phyloP scores from a whole-genome alignment of 2,888 invertebrate genomes.

The Crepidodera aurea region DNA sequence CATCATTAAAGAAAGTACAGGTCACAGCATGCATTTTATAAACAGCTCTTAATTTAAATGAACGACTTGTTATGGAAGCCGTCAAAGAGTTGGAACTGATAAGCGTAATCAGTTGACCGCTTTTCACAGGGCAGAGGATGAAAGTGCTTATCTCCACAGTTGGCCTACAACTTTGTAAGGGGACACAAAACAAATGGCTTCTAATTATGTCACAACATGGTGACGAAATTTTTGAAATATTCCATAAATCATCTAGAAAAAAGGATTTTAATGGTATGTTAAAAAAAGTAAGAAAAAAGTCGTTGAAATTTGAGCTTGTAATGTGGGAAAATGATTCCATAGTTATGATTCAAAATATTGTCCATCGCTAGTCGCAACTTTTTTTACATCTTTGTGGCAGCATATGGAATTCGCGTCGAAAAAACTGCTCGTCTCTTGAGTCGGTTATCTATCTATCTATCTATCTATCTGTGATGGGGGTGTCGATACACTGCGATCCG shows the following conservation, averaged over 20 bases:
- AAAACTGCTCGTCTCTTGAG: too few species aligned
- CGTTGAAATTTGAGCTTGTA: too few species aligned
- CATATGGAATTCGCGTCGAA: too few species aligned
- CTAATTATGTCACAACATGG: slow-evolving; percentile 31
- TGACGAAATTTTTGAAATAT: background rate
- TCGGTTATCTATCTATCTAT: too few species aligned
- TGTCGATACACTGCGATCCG: too few species aligned
- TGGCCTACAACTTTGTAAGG: slow-evolving; percentile 38
- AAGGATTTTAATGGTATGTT: too few species aligned
- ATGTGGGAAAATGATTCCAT: too few species aligned
- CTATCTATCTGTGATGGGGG: too few species aligned
- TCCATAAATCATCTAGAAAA: background rate
- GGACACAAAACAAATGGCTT: slow-evolving; percentile 34
- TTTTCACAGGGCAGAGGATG: slow-evolving; percentile 40
- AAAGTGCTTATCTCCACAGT: slow-evolving; percentile 36
- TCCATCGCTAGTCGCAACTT: too few species aligned
- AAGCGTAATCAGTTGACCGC: slow-evolving; percentile 45
- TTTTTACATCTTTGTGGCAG: too few species aligned
- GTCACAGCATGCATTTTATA: slow-evolving; percentile 25
- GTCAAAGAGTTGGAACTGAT: slow-evolving; percentile 36
- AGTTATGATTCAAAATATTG: background rate
- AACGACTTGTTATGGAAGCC: slow-evolving; percentile 35
- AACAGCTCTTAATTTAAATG: slow-evolving; percentile 34
- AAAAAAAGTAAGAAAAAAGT: too few species aligned
- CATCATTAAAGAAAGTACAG: slow-evolving; percentile 32